phyloP scores from a whole-genome alignment of 2,113 vertebrate species.

The Planiliza haematocheilus region DNA sequence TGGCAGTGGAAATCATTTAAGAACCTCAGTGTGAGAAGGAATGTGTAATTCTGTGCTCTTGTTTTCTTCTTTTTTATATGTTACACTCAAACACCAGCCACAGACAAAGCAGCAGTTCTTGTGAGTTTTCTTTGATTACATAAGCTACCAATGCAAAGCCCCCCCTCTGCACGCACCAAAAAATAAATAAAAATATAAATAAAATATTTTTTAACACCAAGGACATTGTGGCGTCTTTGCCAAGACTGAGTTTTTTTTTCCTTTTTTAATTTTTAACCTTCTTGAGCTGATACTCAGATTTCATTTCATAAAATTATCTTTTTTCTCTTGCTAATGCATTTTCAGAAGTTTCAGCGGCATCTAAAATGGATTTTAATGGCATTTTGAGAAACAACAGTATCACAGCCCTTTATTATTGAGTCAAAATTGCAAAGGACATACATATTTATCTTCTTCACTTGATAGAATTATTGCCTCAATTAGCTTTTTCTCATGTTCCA shows the following conservation, averaged over 20 bases:
- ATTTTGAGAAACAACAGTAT: too few species aligned
- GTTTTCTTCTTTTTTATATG: constrained; percentile 48
- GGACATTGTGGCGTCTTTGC: constrained; percentile 37
- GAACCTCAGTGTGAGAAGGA: constrained; percentile 31
- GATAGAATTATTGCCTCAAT: not conserved
- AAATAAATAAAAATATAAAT: too few species aligned
- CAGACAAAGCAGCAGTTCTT: constrained; percentile 63
- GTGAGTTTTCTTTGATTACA: constrained; percentile 73
- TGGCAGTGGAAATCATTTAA: constrained; percentile 27
- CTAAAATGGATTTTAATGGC: not conserved
- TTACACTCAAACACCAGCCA: constrained; percentile 61
- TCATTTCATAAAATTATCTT: too few species aligned
- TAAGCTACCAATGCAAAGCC: constrained; percentile 42
- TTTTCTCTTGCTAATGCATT: too few species aligned
- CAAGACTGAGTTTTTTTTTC: constrained; percentile 29
- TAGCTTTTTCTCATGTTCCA: not conserved
- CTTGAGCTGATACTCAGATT: too few species aligned
- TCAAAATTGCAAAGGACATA: too few species aligned
- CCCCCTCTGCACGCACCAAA: constrained; percentile 29
- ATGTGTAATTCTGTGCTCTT: constrained; percentile 33
- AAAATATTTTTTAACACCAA: constrained; percentile 6
- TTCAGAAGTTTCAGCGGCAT: too few species aligned
- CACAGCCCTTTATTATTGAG: too few species aligned
- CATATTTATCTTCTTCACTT: constrained; percentile 5
- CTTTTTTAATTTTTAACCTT: too few species aligned